These are phyloP conservation scores for Apodemia zela DNA, from an alignment of 2,888 invertebrate genomes.

Conservation along the genomic window DNA sequence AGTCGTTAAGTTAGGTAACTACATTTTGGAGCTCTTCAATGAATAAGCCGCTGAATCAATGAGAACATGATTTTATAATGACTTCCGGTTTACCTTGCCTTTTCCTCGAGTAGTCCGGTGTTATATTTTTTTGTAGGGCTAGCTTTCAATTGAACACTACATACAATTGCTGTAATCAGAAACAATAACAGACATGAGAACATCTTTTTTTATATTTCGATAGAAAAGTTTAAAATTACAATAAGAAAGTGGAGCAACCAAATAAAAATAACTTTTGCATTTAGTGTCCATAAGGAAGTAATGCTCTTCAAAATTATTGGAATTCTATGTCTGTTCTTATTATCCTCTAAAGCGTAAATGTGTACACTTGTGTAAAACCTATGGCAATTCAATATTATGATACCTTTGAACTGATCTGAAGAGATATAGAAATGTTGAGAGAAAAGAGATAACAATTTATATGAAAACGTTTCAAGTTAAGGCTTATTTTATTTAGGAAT, in stretches of 20 bases:
- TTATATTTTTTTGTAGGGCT: too few relatives aligned
- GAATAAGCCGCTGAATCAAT: too few relatives aligned
- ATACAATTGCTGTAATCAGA: too few relatives aligned
- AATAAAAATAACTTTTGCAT: constrained; percentile 2
- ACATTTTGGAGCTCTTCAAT: too few relatives aligned
- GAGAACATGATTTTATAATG: too few relatives aligned
- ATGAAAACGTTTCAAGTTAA: neutral
- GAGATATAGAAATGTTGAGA: neutral
- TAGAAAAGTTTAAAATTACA: too few relatives aligned
- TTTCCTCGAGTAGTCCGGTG: too few relatives aligned
- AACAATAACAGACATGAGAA: too few relatives aligned
- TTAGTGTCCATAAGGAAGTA: constrained; percentile 8
- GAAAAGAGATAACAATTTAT: neutral
- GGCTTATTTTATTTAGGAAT: too few relatives aligned
- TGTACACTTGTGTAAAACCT: neutral
- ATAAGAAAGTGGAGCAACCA: neutral
- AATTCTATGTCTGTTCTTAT: constrained; percentile 4
- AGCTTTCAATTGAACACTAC: too few relatives aligned
- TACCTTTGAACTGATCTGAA: neutral
- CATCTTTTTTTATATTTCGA: neutral
- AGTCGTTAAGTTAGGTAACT: too few relatives aligned
- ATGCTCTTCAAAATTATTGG: neutral
- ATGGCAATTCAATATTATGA: neutral
- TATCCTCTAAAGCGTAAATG: neutral
- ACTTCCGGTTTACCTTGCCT: too few relatives aligned